Conservation (phyloP, 2,888 invertebrate genomes). For the Bellardia pandia region DNA sequence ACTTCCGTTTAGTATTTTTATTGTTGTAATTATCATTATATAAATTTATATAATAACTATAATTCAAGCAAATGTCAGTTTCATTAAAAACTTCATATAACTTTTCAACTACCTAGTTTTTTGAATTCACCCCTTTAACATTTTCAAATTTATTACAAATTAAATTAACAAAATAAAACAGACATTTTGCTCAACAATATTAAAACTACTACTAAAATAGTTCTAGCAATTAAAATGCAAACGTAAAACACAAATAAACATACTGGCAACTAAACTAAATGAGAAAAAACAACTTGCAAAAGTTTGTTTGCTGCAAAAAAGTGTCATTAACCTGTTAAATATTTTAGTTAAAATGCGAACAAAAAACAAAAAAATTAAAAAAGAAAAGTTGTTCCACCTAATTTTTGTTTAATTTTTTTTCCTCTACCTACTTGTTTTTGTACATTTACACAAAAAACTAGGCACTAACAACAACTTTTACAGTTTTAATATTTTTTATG, state of each 20-base stretch:
- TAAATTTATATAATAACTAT: too few species aligned
- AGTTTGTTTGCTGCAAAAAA: slow-evolving; percentile 57
- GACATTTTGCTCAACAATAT: slow-evolving; percentile 11
- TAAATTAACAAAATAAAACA: neutral
- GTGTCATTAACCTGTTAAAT: slow-evolving; percentile 72
- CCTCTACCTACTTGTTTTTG: slow-evolving; percentile 33
- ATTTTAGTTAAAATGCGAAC: slow-evolving; percentile 45
- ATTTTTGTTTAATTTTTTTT: slow-evolving; percentile 47
- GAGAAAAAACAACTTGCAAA: slow-evolving; percentile 32
- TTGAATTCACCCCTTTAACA: neutral
- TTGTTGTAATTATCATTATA: too few species aligned
- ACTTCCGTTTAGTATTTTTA: too few species aligned
- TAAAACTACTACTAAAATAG: slow-evolving; percentile 23
- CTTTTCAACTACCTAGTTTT: neutral
- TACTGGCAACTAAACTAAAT: neutral
- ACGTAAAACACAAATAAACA: slow-evolving; percentile 25
- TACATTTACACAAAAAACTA: slow-evolving; percentile 16
- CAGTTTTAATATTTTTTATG: slow-evolving; percentile 13
- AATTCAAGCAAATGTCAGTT: too few species aligned
- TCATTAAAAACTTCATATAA: neutral
- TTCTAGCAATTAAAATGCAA: slow-evolving; percentile 35
- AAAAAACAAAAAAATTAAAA: neutral
- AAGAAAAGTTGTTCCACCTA: slow-evolving; percentile 52
- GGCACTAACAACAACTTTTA: slow-evolving; percentile 31
- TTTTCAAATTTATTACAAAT: slow-evolving; percentile 21